Evolutionary conservation across 2,888 invertebrate genomes (phyloP).

Genomic region (Nysson spinosus): DNA sequence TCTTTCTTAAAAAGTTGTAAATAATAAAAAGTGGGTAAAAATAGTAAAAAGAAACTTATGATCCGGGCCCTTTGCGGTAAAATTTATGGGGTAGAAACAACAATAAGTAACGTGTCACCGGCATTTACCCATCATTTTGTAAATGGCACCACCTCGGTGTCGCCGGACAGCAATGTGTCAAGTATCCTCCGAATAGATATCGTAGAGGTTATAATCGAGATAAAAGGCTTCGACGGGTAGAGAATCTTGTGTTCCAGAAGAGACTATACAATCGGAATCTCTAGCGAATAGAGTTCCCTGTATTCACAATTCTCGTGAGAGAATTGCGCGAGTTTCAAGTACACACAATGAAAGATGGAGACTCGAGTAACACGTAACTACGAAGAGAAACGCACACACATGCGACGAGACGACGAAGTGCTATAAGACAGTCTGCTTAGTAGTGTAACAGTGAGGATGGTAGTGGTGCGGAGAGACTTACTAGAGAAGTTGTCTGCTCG

Average conservation of each 20-base stretch:
- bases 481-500: slow-evolving; percentile 44
- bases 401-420: slow-evolving; percentile 10
- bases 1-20: too few species aligned
- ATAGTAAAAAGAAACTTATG: too few species aligned
- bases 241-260: slow-evolving; percentile 13
- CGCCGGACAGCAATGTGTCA: slow-evolving; percentile 30
- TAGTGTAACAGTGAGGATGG: slow-evolving; percentile 46
- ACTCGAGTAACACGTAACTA: background rate
- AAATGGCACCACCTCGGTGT: too few species aligned
- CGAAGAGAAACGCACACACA: background rate
- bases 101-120: too few species aligned
- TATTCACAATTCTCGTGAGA: slow-evolving; percentile 8
- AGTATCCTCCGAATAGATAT: slow-evolving; percentile 1
- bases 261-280: slow-evolving; percentile 42
- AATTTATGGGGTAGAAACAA: too few species aligned
- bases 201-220: slow-evolving; percentile 26
- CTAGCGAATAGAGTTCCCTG: slow-evolving; percentile 8
- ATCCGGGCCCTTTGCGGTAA: too few species aligned
- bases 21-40: too few species aligned
- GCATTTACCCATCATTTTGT: too few species aligned
- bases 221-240: slow-evolving; percentile 36
- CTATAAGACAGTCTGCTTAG: slow-evolving; percentile 29
- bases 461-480: slow-evolving; percentile 31
- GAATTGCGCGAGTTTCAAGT: background rate
- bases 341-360: background rate